Conservation (phyloP, 2,113 vertebrate genomes). For the Eurystomus gularis region DNA sequence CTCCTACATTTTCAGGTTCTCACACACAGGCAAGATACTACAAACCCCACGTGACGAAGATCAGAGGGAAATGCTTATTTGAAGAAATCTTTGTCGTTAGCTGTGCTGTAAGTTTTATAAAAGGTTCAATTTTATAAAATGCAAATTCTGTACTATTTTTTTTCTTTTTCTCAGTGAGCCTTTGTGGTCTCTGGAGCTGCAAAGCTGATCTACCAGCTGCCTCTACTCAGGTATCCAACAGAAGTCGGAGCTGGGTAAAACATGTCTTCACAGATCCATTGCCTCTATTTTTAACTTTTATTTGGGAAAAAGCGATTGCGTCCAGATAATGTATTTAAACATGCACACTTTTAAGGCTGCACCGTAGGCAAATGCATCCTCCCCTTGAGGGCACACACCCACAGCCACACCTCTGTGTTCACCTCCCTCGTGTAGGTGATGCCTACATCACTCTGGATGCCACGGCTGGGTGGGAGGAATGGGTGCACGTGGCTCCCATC, state of each 20-base stretch:
- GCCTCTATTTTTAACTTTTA: not conserved
- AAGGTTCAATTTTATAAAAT: not conserved
- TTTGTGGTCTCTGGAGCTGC: not conserved
- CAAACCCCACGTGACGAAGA: not conserved
- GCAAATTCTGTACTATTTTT: not conserved
- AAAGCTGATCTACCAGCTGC: not conserved
- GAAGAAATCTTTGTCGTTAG: not conserved
- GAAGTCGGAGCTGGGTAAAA: not conserved
- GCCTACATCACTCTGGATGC: not conserved
- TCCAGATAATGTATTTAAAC: not conserved
- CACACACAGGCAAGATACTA: not conserved
- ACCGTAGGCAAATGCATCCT: not conserved
- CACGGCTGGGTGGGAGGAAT: not conserved
- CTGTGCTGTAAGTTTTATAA: not conserved
- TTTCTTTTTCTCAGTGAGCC: not conserved
- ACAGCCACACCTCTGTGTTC: not conserved
- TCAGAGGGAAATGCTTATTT: not conserved
- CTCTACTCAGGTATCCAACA: not conserved
- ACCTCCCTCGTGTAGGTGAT: rapidly evolving
- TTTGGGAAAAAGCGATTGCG: not conserved
- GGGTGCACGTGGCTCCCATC: not conserved
- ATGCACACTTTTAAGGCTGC: not conserved
- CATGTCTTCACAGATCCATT: not conserved
- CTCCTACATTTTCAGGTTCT: not conserved
- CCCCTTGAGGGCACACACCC: rapidly evolving